Conservation (phyloP, 2,888 invertebrate species). For the Caenorhabditis doughertyi region DNA sequence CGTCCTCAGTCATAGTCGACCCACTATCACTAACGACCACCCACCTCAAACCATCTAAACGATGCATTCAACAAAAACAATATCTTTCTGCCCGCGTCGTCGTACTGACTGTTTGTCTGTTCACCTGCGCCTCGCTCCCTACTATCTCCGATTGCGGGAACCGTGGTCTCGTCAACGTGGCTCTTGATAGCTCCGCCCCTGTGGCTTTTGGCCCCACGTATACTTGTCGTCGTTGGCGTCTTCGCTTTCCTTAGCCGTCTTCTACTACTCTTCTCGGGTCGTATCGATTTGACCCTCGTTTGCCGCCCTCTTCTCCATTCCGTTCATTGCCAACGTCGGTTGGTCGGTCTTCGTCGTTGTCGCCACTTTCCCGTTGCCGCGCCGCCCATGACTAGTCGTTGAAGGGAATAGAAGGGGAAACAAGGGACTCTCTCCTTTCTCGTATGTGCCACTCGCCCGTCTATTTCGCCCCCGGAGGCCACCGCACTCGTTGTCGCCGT, state of each 20-base stretch:
- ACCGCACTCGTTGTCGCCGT: slow-evolving; percentile 49
- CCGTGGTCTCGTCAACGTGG: slow-evolving; percentile 44
- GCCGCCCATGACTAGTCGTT: slow-evolving; percentile 49
- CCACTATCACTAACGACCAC: slow-evolving; percentile 30
- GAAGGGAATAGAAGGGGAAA: slow-evolving; percentile 34
- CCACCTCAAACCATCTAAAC: slow-evolving; percentile 12
- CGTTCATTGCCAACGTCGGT: slow-evolving; percentile 57
- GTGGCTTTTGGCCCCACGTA: slow-evolving; percentile 41
- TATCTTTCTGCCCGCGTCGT: not conserved
- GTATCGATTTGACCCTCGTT: slow-evolving; percentile 57
- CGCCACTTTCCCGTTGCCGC: slow-evolving; percentile 51
- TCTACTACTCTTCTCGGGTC: slow-evolving; percentile 37
- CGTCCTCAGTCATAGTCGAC: not conserved
- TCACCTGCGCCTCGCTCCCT: slow-evolving; percentile 12
- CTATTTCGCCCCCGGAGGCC: slow-evolving; percentile 61
- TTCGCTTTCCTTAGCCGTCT: slow-evolving; percentile 7
- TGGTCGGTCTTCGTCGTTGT: slow-evolving; percentile 37
- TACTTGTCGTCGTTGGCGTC: slow-evolving; percentile 27
- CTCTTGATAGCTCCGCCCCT: slow-evolving; percentile 19
- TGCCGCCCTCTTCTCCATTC: slow-evolving; percentile 34
- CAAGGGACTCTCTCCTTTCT: slow-evolving; percentile 49
- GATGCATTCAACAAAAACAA: slow-evolving; percentile 42
- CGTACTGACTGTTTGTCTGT: slow-evolving; percentile 12
- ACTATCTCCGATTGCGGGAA: slow-evolving; percentile 29
- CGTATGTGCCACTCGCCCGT: slow-evolving; percentile 53